Base-by-base conservation (phyloP, 2,888 invertebrate species). In the Galerucella calmariensis region DNA sequence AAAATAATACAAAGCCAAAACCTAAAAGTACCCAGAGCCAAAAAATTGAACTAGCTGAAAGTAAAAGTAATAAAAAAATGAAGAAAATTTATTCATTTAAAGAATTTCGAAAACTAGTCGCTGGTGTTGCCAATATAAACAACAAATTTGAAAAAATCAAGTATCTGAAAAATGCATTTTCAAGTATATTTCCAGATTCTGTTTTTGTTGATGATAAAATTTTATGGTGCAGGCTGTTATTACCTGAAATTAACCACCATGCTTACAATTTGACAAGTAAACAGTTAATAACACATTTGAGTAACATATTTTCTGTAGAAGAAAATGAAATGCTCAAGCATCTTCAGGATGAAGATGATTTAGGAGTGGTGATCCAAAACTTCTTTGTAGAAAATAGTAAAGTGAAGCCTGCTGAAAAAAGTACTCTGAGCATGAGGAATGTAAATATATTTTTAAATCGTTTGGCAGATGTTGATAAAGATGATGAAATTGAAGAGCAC, bases 251-350 rank as follows among this genome's bases (percentile, higher is more conserved):
- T 35, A 90, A 92, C 14, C 96, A 96, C 86, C 89, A 95, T 76
- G 92, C 97, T 48, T 98, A 41, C 35, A 41, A 98, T 88, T 88
- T 98, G 66, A 96, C 97, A 89, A 96, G 94, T 85, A 97, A 97
- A 86, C 97, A 97, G 84, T 89, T 98, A 70, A 89, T 97, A 0
- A 97, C 98, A 87, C 87, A 97, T 61, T 97, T 97, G 85, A 93
- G 96, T 63, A 91, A 92, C 87, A 92, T 97, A 75, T 94, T 97
- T 79, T 87, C 89, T 4, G 90, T 90, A 0, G 92, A 93, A 86
- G 92, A 92, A 76, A 92, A 94, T 80, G 93, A 93, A 65, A 97
- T 98, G 96, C 87, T 95, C 10, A 92, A 93, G 79, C 92, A 97
- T 87, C 89, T 97, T 79, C 96, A 97, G 83, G 91, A 95, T 84